Conservation (phyloP, 2,888 invertebrate genomes). For the Drosophila siamana region DNA sequence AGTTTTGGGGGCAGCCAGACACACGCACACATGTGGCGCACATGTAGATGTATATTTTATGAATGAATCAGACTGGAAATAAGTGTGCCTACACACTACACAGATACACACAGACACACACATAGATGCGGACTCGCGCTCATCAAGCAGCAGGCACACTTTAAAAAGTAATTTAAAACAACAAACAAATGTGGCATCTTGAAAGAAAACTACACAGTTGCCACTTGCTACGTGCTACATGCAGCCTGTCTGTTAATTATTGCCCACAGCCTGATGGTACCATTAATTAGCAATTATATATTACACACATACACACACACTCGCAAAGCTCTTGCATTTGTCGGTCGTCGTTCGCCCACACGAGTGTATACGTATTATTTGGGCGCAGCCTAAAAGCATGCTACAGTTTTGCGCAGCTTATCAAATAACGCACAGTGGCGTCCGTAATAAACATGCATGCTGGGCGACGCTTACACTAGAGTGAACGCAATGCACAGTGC, state of each 20-base stretch:
- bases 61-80: slow-evolving; percentile 84
- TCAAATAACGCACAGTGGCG: slow-evolving; percentile 21
- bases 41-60: slow-evolving; percentile 46
- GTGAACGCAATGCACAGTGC: too few relatives aligned
- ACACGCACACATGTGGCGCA: slow-evolving; percentile 10
- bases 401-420: slow-evolving; percentile 17
- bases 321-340: slow-evolving; percentile 7
- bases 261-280: slow-evolving; percentile 33
- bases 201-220: slow-evolving; percentile 10
- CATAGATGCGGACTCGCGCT: background rate
- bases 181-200: slow-evolving; percentile 7
- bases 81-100: slow-evolving; percentile 44
- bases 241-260: slow-evolving; percentile 35
- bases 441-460: slow-evolving; percentile 1
- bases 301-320: background rate
- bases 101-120: slow-evolving; percentile 11
- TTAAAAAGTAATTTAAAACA: background rate
- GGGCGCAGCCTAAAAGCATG: slow-evolving; percentile 44
- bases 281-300: slow-evolving; percentile 47
- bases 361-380: background rate
- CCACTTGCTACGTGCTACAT: slow-evolving; percentile 15
- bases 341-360: slow-evolving; percentile 1
- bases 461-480: too few relatives aligned
- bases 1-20: slow-evolving; percentile 10
- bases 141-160: slow-evolving; percentile 1